phyloP scores from a whole-genome alignment of 2,113 vertebrate genomes.

The Todiramphus saurophagus region DNA sequence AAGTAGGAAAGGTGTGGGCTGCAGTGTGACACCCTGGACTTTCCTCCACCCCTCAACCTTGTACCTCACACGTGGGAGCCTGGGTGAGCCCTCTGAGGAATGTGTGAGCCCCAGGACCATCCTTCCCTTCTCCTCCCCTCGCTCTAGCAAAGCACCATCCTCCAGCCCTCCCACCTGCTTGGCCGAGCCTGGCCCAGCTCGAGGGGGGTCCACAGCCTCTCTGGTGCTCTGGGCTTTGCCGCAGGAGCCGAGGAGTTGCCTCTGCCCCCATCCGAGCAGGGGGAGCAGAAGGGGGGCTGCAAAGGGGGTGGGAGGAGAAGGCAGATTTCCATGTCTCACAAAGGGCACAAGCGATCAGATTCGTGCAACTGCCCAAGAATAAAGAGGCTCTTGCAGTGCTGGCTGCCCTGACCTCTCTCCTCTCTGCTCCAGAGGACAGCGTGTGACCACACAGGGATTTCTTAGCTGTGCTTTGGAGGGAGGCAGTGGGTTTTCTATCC shows the following conservation, averaged over 20 bases:
- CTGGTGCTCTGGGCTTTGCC: not conserved
- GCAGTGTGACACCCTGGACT: not conserved
- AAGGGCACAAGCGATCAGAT: constrained; percentile 67
- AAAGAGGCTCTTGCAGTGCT: constrained; percentile 63
- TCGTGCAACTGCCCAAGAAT: constrained; percentile 65
- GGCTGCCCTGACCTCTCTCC: constrained; percentile 66
- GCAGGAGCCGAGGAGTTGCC: not conserved
- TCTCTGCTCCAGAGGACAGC: constrained; percentile 59
- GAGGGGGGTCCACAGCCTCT: not conserved
- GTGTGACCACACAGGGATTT: constrained; percentile 72
- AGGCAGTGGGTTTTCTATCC: constrained; percentile 2
- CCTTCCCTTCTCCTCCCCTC: not conserved
- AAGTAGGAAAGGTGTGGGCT: not conserved
- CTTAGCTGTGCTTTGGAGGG: constrained; percentile 30
- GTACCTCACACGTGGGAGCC: rapidly evolving
- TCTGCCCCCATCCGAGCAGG: not conserved
- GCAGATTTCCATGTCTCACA: constrained; percentile 63
- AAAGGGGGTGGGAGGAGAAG: constrained; percentile 33
- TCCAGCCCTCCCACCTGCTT: rapidly evolving
- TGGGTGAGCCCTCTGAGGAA: not conserved
- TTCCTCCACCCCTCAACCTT: not conserved
- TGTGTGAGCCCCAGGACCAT: rapidly evolving
- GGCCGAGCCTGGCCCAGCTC: not conserved
- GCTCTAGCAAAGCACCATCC: not conserved
- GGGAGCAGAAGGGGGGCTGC: not conserved